Percentiles rank a stretch among this genome's conserved stretches.
Evolutionary conservation across 2,888 invertebrate genomes (phyloP).

Genomic region (Latheticus oryzae): DNA sequence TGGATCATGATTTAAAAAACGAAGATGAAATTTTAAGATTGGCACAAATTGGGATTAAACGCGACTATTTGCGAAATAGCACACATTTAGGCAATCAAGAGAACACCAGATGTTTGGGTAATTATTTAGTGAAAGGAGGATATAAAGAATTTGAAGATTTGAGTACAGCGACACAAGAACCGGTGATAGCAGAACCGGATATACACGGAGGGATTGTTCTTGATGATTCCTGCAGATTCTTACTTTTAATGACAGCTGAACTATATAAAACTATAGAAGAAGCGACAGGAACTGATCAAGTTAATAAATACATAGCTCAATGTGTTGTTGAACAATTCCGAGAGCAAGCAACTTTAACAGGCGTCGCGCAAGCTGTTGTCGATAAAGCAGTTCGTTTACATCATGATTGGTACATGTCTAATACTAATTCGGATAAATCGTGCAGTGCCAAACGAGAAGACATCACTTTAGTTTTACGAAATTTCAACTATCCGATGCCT

Average conservation of each 20-base stretch:
- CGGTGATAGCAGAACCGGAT: slow-evolving; percentile 86
- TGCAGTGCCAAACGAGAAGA: slow-evolving; percentile 77
- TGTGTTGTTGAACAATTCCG: slow-evolving; percentile 84
- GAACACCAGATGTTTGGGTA: slow-evolving; percentile 88
- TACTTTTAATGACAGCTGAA: slow-evolving; percentile 87
- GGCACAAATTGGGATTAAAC: slow-evolving; percentile 79
- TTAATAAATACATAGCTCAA: slow-evolving; percentile 83
- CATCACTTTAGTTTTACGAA: slow-evolving; percentile 85
- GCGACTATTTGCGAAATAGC: slow-evolving; percentile 75
- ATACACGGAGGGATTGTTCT: slow-evolving; percentile 83
- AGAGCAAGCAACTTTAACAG: slow-evolving; percentile 80
- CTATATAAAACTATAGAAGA: slow-evolving; percentile 87
- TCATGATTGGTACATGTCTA: slow-evolving; percentile 78
- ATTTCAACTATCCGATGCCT: slow-evolving; percentile 84
- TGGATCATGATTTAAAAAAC: slow-evolving; percentile 86
- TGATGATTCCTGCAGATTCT: slow-evolving; percentile 83
- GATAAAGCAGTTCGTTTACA: slow-evolving; percentile 87
- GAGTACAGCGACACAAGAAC: slow-evolving; percentile 76
- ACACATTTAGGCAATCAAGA: slow-evolving; percentile 82
- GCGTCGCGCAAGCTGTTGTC: slow-evolving; percentile 87
- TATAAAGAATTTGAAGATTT: slow-evolving; percentile 86
- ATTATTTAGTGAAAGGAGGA: slow-evolving; percentile 87
- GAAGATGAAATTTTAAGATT: slow-evolving; percentile 86
- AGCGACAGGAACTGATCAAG: slow-evolving; percentile 80
- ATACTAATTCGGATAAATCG: slow-evolving; percentile 64